Percentiles rank a stretch among this genome's conserved stretches.
These are phyloP conservation scores for Percopsis omiscomaycus DNA, from an alignment of 2,797 vertebrate genomes.

Conservation along the genomic window DNA sequence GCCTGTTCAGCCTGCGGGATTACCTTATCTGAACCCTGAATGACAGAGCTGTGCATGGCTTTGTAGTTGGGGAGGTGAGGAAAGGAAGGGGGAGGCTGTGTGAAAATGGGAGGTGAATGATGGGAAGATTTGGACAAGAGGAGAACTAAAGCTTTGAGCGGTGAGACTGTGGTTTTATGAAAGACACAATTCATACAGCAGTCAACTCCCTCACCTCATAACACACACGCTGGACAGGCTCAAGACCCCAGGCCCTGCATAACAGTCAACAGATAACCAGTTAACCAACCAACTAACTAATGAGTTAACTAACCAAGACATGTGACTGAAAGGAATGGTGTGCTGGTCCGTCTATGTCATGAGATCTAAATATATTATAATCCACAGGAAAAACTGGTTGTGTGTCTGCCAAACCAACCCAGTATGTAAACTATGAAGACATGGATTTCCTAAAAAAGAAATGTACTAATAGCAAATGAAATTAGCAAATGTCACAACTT, in stretches of 20 bases:
- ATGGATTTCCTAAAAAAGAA: too few relatives aligned
- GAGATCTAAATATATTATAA: too few relatives aligned
- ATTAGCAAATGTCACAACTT: too few relatives aligned
- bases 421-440: too few relatives aligned
- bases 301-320: too few relatives aligned
- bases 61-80: slow-evolving; percentile 74
- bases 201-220: slow-evolving; percentile 40
- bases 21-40: slow-evolving; percentile 78
- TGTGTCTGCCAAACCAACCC: too few relatives aligned
- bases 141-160: slow-evolving; percentile 57
- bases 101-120: slow-evolving; percentile 69
- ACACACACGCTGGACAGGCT: slow-evolving; percentile 21
- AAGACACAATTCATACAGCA: slow-evolving; percentile 76
- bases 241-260: slow-evolving; percentile 27
- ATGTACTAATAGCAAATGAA: too few relatives aligned
- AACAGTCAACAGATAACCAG: too few relatives aligned
- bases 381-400: too few relatives aligned
- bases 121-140: slow-evolving; percentile 58
- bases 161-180: slow-evolving; percentile 64
- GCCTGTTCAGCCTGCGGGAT: slow-evolving; percentile 73
- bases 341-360: too few relatives aligned
- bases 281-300: too few relatives aligned
- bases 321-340: too few relatives aligned
- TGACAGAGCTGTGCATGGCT: slow-evolving; percentile 71
- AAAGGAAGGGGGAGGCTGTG: slow-evolving; percentile 68